These are phyloP conservation scores for Colossoma macropomum DNA, from an alignment of 2,113 vertebrate species.

Conservation along the genomic window DNA sequence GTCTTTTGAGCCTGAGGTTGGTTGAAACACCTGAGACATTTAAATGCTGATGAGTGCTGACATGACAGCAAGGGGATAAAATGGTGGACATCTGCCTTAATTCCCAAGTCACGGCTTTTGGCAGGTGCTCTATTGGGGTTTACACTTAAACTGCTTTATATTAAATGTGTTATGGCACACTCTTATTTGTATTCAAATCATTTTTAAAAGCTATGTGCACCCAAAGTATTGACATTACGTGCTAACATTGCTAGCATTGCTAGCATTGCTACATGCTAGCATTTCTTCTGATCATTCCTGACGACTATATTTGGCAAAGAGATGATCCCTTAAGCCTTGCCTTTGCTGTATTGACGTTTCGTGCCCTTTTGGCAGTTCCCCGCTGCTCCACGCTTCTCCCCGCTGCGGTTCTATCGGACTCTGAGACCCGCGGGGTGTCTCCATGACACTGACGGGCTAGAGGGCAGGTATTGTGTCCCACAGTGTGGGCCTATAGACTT, in stretches of 20 bases:
- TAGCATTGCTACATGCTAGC: neutral
- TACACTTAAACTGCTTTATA: too few species aligned
- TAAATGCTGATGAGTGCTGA: too few species aligned
- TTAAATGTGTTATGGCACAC: too few species aligned
- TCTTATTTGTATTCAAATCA: too few species aligned
- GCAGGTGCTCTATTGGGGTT: too few species aligned
- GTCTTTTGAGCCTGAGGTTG: too few species aligned
- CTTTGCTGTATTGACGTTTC: slow-evolving; percentile 71
- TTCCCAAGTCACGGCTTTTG: too few species aligned
- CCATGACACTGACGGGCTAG: slow-evolving; percentile 69
- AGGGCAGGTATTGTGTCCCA: slow-evolving; percentile 70
- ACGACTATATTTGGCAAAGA: slow-evolving; percentile 32
- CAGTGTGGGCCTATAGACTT: slow-evolving; percentile 22
- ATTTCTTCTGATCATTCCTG: neutral
- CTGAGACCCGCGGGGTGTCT: slow-evolving; percentile 67
- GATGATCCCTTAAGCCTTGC: slow-evolving; percentile 68
- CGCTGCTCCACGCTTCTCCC: slow-evolving; percentile 68
- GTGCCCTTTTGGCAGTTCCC: slow-evolving; percentile 72
- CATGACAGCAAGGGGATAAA: too few species aligned
- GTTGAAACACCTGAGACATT: too few species aligned
- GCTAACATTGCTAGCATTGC: neutral
- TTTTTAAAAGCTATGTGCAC: too few species aligned
- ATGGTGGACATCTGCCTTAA: too few species aligned
- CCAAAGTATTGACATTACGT: too few species aligned
- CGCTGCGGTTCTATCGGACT: slow-evolving; percentile 67